Conservation (phyloP, 2,797 vertebrate species). For the Acanthiza pusilla region DNA sequence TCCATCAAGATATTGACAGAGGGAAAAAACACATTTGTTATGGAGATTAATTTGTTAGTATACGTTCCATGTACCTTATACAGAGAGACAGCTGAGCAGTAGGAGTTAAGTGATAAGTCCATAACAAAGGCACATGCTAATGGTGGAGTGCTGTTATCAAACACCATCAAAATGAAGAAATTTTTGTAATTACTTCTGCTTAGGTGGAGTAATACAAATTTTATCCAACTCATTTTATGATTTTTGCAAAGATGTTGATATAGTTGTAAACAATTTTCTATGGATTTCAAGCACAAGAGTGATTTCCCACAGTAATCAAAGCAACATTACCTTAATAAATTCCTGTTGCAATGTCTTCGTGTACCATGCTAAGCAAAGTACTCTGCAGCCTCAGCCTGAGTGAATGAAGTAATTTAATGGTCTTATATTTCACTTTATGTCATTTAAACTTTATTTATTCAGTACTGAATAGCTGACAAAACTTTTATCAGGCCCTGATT, state of each 20-base stretch:
- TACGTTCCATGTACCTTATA: neutral
- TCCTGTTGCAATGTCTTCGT: neutral
- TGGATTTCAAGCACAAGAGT: neutral
- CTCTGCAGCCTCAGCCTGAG: neutral
- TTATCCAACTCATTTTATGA: neutral
- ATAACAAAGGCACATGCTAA: neutral
- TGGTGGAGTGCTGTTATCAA: neutral
- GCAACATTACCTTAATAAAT: neutral
- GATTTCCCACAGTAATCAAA: neutral
- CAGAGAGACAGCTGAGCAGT: conserved; percentile 18
- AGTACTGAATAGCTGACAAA: neutral
- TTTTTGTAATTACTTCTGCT: neutral
- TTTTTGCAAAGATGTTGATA: neutral
- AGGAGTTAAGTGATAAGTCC: neutral
- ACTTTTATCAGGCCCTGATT: neutral
- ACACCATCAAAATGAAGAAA: neutral
- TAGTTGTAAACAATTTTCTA: neutral
- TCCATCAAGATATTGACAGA: neutral
- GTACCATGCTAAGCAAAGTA: neutral
- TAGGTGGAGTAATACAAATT: neutral
- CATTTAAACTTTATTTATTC: neutral
- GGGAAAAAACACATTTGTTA: neutral
- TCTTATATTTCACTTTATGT: neutral
- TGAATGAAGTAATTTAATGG: neutral
- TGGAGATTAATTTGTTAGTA: neutral